phyloP scores from a whole-genome alignment of 2,888 invertebrate species.

The Drosophila antonietae region DNA sequence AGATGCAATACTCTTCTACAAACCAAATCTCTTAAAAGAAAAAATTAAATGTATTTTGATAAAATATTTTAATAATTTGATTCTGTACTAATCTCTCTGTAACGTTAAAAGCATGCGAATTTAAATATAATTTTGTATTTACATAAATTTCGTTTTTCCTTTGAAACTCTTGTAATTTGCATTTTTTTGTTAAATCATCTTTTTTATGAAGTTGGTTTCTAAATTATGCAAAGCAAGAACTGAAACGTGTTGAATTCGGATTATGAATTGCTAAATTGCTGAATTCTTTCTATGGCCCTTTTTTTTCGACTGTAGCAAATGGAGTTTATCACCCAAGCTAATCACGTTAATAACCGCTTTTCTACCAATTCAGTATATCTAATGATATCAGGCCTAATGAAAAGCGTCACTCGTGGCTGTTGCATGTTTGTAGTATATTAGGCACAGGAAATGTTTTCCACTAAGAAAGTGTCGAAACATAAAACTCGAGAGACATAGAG shows the following conservation, averaged over 20 bases:
- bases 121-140: background rate
- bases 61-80: background rate
- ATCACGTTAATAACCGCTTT: conserved; percentile 53
- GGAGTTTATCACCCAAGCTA: conserved; percentile 59
- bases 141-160: background rate
- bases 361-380: conserved; percentile 22
- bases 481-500: background rate
- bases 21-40: too few species aligned
- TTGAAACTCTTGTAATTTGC: background rate
- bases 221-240: background rate
- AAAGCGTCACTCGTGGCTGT: conserved; percentile 47
- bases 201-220: background rate
- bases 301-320: conserved; percentile 24
- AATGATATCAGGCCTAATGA: conserved; percentile 28
- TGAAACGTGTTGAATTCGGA: background rate
- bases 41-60: background rate
- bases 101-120: background rate
- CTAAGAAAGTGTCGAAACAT: conserved; percentile 62
- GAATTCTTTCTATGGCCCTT: background rate
- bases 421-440: conserved; percentile 66
- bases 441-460: conserved; percentile 61
- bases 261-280: background rate
- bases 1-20: background rate
- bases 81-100: background rate
- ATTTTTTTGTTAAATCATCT: background rate